Evolutionary conservation across 2,797 vertebrate genomes (phyloP).

Genomic region (Ciconia nigra): DNA sequence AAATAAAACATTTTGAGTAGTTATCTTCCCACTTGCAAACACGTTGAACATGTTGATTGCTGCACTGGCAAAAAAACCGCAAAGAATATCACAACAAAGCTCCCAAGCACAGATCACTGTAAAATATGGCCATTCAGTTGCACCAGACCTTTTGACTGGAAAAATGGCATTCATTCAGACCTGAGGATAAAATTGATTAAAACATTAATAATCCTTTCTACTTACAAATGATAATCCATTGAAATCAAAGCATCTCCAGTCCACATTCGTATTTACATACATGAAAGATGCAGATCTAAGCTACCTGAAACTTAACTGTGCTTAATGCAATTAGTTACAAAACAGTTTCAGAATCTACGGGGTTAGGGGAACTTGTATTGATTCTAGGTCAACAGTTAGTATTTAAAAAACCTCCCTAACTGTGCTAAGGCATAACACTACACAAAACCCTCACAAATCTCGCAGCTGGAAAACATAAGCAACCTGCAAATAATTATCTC

Average conservation of each 20-base stretch:
- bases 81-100: neutral
- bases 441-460: neutral
- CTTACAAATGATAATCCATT: neutral
- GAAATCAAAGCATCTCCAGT: neutral
- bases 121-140: neutral
- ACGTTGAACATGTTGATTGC: neutral
- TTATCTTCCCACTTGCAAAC: neutral
- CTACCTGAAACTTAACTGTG: neutral
- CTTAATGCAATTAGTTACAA: neutral
- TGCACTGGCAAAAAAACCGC: neutral
- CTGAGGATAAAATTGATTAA: neutral
- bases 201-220: neutral
- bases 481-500: neutral
- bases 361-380: neutral
- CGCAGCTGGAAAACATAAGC: neutral
- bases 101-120: neutral
- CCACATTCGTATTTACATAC: neutral
- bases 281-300: neutral
- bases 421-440: neutral
- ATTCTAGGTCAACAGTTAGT: neutral
- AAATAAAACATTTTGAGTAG: neutral
- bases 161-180: neutral
- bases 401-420: neutral
- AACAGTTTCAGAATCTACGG: neutral
- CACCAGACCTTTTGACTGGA: neutral